A percentile compares a stretch with the other conserved stretches of the same genome.
phyloP scores from a whole-genome alignment of 2,888 invertebrate genomes.

The Acleris literana region DNA sequence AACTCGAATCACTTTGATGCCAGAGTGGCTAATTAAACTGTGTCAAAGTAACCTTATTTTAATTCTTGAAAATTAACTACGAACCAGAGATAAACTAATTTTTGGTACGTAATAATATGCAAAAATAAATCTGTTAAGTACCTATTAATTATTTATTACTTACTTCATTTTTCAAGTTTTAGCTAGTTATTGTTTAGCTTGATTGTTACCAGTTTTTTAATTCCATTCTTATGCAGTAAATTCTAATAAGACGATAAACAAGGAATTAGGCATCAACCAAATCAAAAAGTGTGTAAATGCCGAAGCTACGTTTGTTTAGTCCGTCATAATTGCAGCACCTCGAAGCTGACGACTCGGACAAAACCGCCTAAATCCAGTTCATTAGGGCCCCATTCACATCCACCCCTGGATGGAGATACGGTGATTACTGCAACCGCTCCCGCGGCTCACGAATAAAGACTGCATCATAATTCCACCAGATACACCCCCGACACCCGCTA shows the following conservation, averaged over 20 bases:
- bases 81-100: no score
- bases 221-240: background rate
- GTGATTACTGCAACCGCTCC: constrained; percentile 84
- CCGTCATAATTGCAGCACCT: constrained; percentile 82
- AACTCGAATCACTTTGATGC: no score
- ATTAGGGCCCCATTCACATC: constrained; percentile 82
- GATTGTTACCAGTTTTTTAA: no score
- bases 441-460: constrained; percentile 84
- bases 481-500: constrained; percentile 66
- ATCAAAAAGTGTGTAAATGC: constrained; percentile 60
- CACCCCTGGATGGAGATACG: constrained; percentile 83
- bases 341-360: constrained; percentile 79
- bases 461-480: constrained; percentile 84
- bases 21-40: no score
- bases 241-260: constrained; percentile 20
- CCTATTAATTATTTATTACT: no score
- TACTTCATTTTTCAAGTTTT: no score
- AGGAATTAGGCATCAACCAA: constrained; percentile 19
- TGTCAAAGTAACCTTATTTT: no score
- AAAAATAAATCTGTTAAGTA: no score
- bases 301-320: constrained; percentile 74
- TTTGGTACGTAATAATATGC: no score
- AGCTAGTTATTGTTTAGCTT: no score
- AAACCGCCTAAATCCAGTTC: constrained; percentile 84
- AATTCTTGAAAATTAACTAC: no score